Evolutionary conservation across 2,797 vertebrate genomes (phyloP), one percentile per base, ranked within the genome.

Genomic region (Eulemur coronatus): DNA sequence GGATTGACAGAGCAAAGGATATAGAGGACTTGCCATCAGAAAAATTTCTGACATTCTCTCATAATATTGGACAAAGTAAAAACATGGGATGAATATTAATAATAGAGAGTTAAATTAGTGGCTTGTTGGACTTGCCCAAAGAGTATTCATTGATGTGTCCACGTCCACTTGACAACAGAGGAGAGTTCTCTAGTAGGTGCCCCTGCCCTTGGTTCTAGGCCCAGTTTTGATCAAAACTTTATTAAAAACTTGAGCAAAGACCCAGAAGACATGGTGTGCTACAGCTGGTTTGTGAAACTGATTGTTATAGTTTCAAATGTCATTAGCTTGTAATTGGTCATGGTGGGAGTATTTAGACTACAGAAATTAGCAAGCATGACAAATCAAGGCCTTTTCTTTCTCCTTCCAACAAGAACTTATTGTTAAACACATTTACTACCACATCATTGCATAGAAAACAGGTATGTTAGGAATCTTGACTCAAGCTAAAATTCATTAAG

Each of bases 241-340:
- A 89, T 57, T 78, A 24, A 55, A 38, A 96, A 92, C 20, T 89
- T 57, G 41, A 91, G 50, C 78, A 93, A 67, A 76, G 38, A 63
- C 18, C 82, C 5, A 86, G 65, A 94, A 59, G 55, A 15, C 4
- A 18, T 33, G 28, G 8, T 38, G 17, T 69, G 10, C 13, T 69
- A 33, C 69, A 72, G 28, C 30, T 93, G 55, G 28, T 33, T 92
- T 85, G 10, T 82, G 35, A 94, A 26, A 70, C 1, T n/a, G 57
- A 59, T 28, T 24, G 2, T 38, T 70, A 69, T 18, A 43, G 84
- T 93, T 86, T 87, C 78, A 78, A 72, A 38, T 18, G 2, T 52
- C 12, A 52, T 50, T 43, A 70, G 50, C 52, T 52, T 88, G 4
- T 78, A 89, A 57, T 35, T 75, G 46, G 52, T 80, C 28, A 22